Evolutionary conservation across 1,140 invertebrate genomes (phyloP).

Genomic region (Sipha flava): DNA sequence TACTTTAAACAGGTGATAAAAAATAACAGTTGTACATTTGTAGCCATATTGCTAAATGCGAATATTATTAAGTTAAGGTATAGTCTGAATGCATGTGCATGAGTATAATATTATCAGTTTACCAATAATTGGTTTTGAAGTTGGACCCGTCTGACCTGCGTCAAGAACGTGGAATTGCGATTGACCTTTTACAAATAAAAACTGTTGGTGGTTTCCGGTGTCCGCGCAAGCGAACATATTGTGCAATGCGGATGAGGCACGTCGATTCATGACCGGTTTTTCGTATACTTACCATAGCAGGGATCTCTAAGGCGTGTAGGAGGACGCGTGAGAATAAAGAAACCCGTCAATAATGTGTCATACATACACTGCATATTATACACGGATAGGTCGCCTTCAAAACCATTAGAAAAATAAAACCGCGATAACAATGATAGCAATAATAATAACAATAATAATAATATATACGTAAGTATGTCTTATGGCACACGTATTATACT

Average conservation of each 20-base stretch:
- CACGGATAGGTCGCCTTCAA: background rate
- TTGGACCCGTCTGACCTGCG: no score
- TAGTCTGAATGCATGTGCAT: no score
- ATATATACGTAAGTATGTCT: background rate
- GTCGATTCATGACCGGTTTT: background rate
- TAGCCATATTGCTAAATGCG: no score
- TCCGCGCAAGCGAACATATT: background rate
- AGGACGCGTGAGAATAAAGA: background rate
- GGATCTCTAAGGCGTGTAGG: background rate
- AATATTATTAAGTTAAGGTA: no score
- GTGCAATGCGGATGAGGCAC: background rate
- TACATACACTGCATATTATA: background rate
- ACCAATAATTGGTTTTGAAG: no score
- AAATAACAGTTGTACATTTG: no score
- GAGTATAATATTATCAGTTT: no score
- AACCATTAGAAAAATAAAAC: background rate
- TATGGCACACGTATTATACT: background rate
- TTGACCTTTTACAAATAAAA: background rate
- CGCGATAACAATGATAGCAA: background rate
- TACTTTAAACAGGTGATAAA: no score
- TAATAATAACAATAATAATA: no score
- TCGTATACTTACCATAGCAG: no score
- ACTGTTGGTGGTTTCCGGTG: background rate
- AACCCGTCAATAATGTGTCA: constrained; percentile 12
- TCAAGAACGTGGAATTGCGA: no score